Base-by-base conservation (phyloP, 2,888 invertebrate genomes). In the Epinotia nisella region DNA sequence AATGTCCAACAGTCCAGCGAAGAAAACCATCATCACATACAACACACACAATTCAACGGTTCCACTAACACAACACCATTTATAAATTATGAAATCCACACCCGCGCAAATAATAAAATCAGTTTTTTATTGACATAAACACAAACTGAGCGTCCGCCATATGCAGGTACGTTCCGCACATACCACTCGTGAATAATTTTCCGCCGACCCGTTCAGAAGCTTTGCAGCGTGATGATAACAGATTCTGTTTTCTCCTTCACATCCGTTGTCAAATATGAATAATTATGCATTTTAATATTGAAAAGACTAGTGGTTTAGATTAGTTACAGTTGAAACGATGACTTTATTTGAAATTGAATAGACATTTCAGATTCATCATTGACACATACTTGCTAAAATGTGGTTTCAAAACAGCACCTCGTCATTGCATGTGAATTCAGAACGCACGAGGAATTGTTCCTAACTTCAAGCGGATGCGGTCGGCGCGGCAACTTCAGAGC, bases 51-150 rank as follows among this genome's bases (percentile, higher is more conserved):
- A 89, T 87, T 86, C 90, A 91, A 91, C 88, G 85, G 79, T 86
- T 88, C 83, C 91, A 92, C 91, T 84, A 85, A 80, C 90, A 92
- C 91, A 90, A 90, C 83, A 84, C 88, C 81, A 85, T 88, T 87
- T 84, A 84, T 84, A 83, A 82, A 87, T 87, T 86, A 85, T 85
- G 85, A 87, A 88, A 87, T 90, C 89, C 90, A 92, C 93, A 92
- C 93, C 93, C 93, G 93, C 93, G 92, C 87, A 92, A 92, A 91
- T 88, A 86, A 83, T 88, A 88, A 91, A 92, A 91, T 92, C 91
- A 91, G 91, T 89, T 89, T 87, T 87, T 89, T 93, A 93, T 93
- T 93, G 93, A 93, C 93, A 93, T 93, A 93, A 93, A 93, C 93
- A 93, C 93, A 93, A 92, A 93, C 93, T 90, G 90, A 90, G 88